Percentiles rank a stretch among this genome's conserved stretches.
These are phyloP conservation scores for Athripsodes cinereus DNA, from an alignment of 2,888 invertebrate genomes.

Conservation along the genomic window DNA sequence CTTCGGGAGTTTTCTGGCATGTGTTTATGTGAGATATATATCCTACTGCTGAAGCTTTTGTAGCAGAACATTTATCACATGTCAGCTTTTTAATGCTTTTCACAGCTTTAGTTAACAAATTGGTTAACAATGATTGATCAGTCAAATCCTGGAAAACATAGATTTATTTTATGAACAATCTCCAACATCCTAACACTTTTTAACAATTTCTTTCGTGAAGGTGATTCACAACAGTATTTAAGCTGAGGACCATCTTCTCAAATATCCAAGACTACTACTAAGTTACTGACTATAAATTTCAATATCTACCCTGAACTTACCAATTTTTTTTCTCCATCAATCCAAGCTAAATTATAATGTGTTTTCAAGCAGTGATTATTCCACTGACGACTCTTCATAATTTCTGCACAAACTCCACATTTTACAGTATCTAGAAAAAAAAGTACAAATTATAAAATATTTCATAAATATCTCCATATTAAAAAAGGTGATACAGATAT, in stretches of 20 bases:
- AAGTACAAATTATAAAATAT: not conserved
- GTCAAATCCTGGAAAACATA: slow-evolving; percentile 50
- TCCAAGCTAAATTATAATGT: slow-evolving; percentile 56
- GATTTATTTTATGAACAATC: too few relatives aligned
- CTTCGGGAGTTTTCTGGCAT: slow-evolving; percentile 54
- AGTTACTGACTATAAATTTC: too few relatives aligned
- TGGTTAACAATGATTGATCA: slow-evolving; percentile 42
- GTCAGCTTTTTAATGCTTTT: slow-evolving; percentile 34
- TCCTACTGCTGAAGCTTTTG: slow-evolving; percentile 50
- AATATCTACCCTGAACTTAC: too few relatives aligned
- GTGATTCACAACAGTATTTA: too few relatives aligned
- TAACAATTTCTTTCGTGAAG: too few relatives aligned
- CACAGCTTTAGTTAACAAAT: slow-evolving; percentile 41
- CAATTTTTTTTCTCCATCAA: slow-evolving; percentile 39
- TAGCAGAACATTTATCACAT: slow-evolving; percentile 51
- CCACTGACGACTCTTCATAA: slow-evolving; percentile 41
- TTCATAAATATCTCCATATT: too few relatives aligned
- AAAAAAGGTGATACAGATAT: too few relatives aligned
- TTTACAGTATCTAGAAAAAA: slow-evolving; percentile 25
- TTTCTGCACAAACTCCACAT: slow-evolving; percentile 45
- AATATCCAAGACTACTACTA: too few relatives aligned
- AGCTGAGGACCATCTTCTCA: too few relatives aligned
- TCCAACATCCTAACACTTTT: too few relatives aligned
- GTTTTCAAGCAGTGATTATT: slow-evolving; percentile 42
- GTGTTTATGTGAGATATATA: slow-evolving; percentile 55